phyloP scores from a whole-genome alignment of 2,797 vertebrate genomes.

The Poeciliopsis infans region DNA sequence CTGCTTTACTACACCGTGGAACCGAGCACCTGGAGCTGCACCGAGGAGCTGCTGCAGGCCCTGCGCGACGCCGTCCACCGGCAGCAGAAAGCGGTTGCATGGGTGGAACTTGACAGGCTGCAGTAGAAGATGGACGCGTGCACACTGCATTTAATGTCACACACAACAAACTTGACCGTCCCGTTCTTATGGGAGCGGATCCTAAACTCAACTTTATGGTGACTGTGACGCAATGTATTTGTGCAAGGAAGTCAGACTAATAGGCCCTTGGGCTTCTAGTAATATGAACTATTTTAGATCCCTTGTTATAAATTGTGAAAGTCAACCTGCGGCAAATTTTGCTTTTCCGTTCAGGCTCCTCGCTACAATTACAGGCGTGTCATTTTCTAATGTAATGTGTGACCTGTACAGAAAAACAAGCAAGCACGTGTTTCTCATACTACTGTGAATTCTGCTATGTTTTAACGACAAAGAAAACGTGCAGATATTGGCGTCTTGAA shows the following conservation, averaged over 20 bases:
- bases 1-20: conserved; percentile 77
- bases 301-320: not conserved
- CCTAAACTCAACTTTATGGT: not conserved
- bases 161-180: not conserved
- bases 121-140: conserved; percentile 40
- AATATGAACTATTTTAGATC: not conserved
- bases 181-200: not conserved
- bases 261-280: not conserved
- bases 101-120: conserved; percentile 79
- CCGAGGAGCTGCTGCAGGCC: conserved; percentile 76
- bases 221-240: not conserved
- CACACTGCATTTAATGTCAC: not conserved
- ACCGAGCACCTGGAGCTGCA: conserved; percentile 78
- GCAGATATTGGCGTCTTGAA: not conserved
- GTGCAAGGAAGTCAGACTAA: not conserved
- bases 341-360: not conserved
- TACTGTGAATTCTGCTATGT: conserved; percentile 3
- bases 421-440: not conserved
- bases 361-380: conserved; percentile 7
- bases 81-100: conserved; percentile 79
- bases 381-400: conserved; percentile 8
- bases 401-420: not conserved
- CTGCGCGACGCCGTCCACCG: conserved; percentile 69
- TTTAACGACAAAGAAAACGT: not conserved
- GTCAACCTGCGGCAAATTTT: not conserved